A percentile compares a stretch with the other conserved stretches of the same genome.
Evolutionary conservation across 1,140 invertebrate species (phyloP).

Genomic region (Coelopa frigida): DNA sequence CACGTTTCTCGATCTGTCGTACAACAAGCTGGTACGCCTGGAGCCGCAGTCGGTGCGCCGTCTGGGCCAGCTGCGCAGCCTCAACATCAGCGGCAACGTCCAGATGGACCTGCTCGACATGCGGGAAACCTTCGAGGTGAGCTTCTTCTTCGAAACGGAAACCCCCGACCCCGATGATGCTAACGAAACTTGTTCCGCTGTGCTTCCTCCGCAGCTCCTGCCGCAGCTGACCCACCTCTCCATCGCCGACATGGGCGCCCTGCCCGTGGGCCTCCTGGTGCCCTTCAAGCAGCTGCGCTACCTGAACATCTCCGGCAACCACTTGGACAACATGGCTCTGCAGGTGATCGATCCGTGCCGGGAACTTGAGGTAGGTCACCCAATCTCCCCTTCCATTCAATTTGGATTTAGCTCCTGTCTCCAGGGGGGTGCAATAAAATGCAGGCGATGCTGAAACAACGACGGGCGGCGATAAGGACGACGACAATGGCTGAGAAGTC

Average conservation of each 20-base stretch:
- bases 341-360: constrained; percentile 42
- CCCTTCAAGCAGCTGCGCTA: constrained; percentile 49
- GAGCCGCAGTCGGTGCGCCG: constrained; percentile 54
- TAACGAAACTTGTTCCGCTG: too few species aligned
- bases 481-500: background rate
- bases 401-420: background rate
- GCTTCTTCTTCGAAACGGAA: too few species aligned
- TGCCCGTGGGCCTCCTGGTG: constrained; percentile 49
- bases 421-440: constrained; percentile 8
- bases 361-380: constrained; percentile 37
- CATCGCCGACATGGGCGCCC: constrained; percentile 49
- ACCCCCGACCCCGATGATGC: too few species aligned
- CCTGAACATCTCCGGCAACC: constrained; percentile 52
- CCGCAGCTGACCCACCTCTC: constrained; percentile 49
- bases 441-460: too few species aligned
- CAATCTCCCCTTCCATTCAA: background rate
- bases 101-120: constrained; percentile 42
- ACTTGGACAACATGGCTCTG: constrained; percentile 43
- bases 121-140: constrained; percentile 43
- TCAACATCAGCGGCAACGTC: constrained; percentile 62
- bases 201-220: constrained; percentile 41
- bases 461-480: background rate
- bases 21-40: constrained; percentile 63
- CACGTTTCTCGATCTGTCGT: constrained; percentile 60
- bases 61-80: constrained; percentile 40